These are phyloP conservation scores for Synanthedon formicaeformis DNA, from an alignment of 2,888 invertebrate genomes.

Conservation along the genomic window DNA sequence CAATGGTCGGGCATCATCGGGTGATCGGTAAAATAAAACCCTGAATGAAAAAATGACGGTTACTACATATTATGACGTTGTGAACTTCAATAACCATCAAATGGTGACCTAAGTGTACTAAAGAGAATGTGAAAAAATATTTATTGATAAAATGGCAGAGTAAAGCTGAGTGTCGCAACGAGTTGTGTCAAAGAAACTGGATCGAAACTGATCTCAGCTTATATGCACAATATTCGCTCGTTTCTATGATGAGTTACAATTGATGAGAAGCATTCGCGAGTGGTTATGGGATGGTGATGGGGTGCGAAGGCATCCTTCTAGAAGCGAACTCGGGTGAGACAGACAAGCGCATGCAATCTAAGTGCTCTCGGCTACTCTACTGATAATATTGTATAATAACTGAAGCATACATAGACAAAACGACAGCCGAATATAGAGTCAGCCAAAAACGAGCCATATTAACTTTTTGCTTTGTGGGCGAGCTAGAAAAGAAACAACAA, in stretches of 20 bases:
- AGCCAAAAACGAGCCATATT: constrained; percentile 69
- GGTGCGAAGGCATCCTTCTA: constrained; percentile 11
- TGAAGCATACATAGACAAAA: constrained; percentile 69
- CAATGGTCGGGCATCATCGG: too few species aligned
- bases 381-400: constrained; percentile 39
- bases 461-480: constrained; percentile 66
- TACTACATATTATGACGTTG: too few species aligned
- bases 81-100: too few species aligned
- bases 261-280: constrained; percentile 31
- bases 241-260: constrained; percentile 2
- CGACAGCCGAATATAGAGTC: constrained; percentile 67
- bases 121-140: too few species aligned
- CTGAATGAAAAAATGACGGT: too few species aligned
- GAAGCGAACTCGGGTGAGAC: constrained; percentile 33
- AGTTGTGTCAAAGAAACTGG: too few species aligned
- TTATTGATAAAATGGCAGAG: constrained; percentile 23
- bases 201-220: constrained; percentile 44
- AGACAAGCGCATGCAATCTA: constrained; percentile 33
- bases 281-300: constrained; percentile 15
- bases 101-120: too few species aligned
- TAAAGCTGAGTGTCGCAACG: constrained; percentile 25
- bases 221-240: constrained; percentile 44
- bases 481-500: constrained; percentile 53
- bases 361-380: constrained; percentile 26
- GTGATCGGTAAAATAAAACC: too few species aligned